A percentile compares a stretch with the other conserved stretches of the same genome.
Conservation (phyloP, 2,797 vertebrate species). For the Sphenodon punctatus region DNA sequence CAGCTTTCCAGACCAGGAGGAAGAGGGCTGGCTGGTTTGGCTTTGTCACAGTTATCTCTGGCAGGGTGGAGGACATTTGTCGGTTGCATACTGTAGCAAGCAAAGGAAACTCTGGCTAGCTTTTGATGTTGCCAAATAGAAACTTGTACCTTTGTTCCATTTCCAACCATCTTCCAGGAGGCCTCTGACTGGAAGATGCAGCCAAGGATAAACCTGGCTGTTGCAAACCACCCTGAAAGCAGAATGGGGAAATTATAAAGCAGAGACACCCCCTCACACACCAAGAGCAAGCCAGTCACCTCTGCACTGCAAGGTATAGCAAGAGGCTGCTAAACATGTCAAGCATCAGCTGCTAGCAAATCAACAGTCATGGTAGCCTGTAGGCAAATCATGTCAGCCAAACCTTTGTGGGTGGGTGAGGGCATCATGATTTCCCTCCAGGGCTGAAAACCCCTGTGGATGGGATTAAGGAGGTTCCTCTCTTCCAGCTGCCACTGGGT, state of each 20-base stretch:
- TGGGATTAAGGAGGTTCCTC: too few relatives aligned
- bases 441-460: too few relatives aligned
- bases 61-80: conserved; percentile 25
- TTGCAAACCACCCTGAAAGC: neutral
- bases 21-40: conserved; percentile 26
- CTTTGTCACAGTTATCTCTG: conserved; percentile 10
- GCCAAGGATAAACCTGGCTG: neutral
- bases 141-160: too few relatives aligned
- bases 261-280: too few relatives aligned
- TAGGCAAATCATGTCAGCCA: neutral
- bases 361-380: neutral
- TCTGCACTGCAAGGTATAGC: neutral
- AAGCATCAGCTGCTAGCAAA: neutral
- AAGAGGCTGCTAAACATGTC: neutral
- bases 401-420: too few relatives aligned
- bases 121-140: too few relatives aligned
- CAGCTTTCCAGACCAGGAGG: neutral
- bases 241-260: neutral
- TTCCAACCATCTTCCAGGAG: neutral
- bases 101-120: neutral
- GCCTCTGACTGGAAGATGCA: neutral
- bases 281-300: neutral
- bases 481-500: too few relatives aligned
- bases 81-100: neutral
- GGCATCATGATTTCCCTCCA: too few relatives aligned